Evolutionary conservation across 2,888 invertebrate species (phyloP).

Genomic region (Geotrupes spiniger): DNA sequence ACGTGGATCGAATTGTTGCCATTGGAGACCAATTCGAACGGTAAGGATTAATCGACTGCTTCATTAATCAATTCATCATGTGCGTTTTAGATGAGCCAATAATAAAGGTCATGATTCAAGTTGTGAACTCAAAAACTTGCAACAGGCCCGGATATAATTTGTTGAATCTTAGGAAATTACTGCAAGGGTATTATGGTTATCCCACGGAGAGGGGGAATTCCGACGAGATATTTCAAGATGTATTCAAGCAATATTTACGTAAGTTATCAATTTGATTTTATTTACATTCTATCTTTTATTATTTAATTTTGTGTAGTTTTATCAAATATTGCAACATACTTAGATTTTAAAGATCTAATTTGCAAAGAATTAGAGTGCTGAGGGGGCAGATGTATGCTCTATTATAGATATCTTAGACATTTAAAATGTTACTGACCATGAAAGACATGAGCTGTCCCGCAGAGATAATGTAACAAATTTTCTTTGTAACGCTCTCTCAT

Average conservation of each 20-base stretch:
- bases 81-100: constrained; percentile 43
- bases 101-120: constrained; percentile 46
- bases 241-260: constrained; percentile 46
- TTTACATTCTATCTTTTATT: constrained; percentile 10
- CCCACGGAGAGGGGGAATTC: constrained; percentile 37
- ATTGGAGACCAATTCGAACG: constrained; percentile 35
- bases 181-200: constrained; percentile 47
- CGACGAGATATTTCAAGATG: constrained; percentile 38
- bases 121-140: constrained; percentile 39
- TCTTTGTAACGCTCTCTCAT: too few species aligned
- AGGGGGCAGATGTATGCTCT: too few species aligned
- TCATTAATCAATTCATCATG: neutral
- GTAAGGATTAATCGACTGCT: constrained; percentile 23
- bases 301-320: constrained; percentile 18
- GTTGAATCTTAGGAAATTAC: constrained; percentile 39
- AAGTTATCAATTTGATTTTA: constrained; percentile 24
- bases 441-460: too few species aligned
- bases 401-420: too few species aligned
- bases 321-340: too few species aligned
- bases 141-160: constrained; percentile 40
- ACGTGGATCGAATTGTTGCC: constrained; percentile 53
- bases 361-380: too few species aligned
- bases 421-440: too few species aligned
- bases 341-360: too few species aligned
- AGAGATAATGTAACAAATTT: too few species aligned